Evolutionary conservation across 2,888 invertebrate genomes (phyloP).

Genomic region (Gandaritis pyraliata): DNA sequence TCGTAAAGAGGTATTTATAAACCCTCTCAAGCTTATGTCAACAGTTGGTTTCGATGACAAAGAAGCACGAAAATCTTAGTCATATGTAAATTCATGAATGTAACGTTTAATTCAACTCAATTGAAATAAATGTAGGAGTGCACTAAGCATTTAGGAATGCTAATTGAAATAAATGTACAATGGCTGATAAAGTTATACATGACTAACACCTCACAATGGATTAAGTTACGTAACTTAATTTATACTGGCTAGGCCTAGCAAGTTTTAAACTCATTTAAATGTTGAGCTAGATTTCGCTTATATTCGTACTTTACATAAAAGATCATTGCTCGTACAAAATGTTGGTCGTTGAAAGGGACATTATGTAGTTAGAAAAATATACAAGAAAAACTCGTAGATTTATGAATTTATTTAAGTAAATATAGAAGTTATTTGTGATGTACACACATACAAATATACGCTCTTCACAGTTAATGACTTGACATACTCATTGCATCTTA

Average conservation of each 20-base stretch:
- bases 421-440: too few species aligned
- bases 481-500: background rate
- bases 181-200: conserved; percentile 45
- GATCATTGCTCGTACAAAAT: background rate
- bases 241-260: conserved; percentile 25
- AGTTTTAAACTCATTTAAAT: conserved; percentile 4
- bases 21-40: background rate
- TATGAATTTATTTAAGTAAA: background rate
- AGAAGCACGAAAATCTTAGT: conserved; percentile 16
- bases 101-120: conserved; percentile 37
- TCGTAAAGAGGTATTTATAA: too few species aligned
- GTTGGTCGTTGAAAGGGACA: background rate
- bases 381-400: background rate
- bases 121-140: conserved; percentile 44
- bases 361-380: background rate
- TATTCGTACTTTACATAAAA: background rate
- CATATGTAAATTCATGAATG: conserved; percentile 23
- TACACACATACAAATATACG: too few species aligned
- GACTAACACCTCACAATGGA: conserved; percentile 47
- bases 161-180: conserved; percentile 47
- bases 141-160: conserved; percentile 50
- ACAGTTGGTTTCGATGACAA: background rate
- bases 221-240: conserved; percentile 35
- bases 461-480: background rate
- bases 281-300: background rate